These are phyloP conservation scores for Globodera rostochiensis DNA, from an alignment of 1,140 invertebrate genomes.

Conservation along the genomic window DNA sequence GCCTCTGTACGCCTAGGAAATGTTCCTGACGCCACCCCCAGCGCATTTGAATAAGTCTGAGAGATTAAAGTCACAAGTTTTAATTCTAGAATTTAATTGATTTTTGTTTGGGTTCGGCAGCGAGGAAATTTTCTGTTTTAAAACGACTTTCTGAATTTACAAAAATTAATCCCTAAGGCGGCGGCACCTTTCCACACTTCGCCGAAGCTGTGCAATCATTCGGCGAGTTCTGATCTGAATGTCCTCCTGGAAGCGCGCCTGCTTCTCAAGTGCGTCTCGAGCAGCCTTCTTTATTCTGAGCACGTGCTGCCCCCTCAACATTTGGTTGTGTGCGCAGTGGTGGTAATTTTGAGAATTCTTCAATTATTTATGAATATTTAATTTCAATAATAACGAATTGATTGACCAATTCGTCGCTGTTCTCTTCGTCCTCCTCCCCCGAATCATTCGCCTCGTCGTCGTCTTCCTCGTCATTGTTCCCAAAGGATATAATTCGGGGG, in stretches of 20 bases:
- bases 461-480: slow-evolving; percentile 54
- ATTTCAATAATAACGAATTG: too few relatives aligned
- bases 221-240: slow-evolving; percentile 60
- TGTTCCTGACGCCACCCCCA: slow-evolving; percentile 62
- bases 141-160: too few relatives aligned
- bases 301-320: slow-evolving; percentile 52
- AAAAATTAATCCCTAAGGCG: too few relatives aligned
- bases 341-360: not conserved
- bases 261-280: slow-evolving; percentile 61
- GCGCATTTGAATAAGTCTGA: slow-evolving; percentile 49
- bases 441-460: slow-evolving; percentile 47
- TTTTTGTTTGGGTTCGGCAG: too few relatives aligned
- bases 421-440: slow-evolving; percentile 8
- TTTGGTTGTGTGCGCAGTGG: slow-evolving; percentile 55
- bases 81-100: too few relatives aligned
- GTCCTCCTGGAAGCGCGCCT: slow-evolving; percentile 63
- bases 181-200: slow-evolving; percentile 47
- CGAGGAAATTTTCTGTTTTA: too few relatives aligned
- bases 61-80: slow-evolving; percentile 12
- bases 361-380: not conserved
- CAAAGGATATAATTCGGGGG: slow-evolving; percentile 58
- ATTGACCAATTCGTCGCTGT: too few relatives aligned
- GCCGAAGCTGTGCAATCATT: slow-evolving; percentile 51
- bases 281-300: slow-evolving; percentile 57
- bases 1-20: slow-evolving; percentile 55